Base-by-base conservation (phyloP, 2,888 invertebrate species). In the Melieria omissa region DNA sequence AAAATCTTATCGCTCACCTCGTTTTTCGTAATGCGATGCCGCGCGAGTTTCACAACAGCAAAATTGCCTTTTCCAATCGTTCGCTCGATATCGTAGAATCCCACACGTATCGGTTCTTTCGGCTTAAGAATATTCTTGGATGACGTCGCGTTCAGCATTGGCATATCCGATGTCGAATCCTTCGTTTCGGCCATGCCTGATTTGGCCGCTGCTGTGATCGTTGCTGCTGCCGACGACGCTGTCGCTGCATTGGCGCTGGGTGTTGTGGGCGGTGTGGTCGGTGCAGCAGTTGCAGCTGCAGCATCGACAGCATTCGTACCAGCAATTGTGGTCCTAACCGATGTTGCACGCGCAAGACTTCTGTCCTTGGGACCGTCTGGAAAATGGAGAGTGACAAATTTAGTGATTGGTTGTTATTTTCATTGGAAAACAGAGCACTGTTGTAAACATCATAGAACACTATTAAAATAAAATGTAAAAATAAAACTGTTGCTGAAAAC, bases 11-110 rank as follows among this genome's bases (percentile, higher is more conserved):
- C 29, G 79, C 91, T 90, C 89, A 98, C 98, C 95, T 99, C 98
- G 86, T 97, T 97, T 91, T 98, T 98, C 81, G 98, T 98, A 87
- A 98, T 95, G 87, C 96, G 93, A 90, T 99, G 99, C 86, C 95
- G 93, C 81, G 98, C 99, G 86, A 98, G 90, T 89, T 98, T 98
- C 82, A 99, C 99, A 81, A 98, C 97, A 80, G 99, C 99, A 90
- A 99, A 99, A 89, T 99, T 99, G 69, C 99, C 99, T 88, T 98
- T 98, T 82, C 99, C 99, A 84, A 99, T 98, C 83, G 98, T 98
- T 85, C 95, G 92, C 88, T 97, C 97, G 87, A 99, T 96, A 88
- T 98, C 97, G 88, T 99, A 99, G 90, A 97, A 97, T 81, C 98
- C 98, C 84, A 99, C 96, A 83, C 95, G 92, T 85, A 95, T 93